Evolutionary conservation across 2,797 vertebrate genomes (phyloP).

Genomic region (Falco columbarius): DNA sequence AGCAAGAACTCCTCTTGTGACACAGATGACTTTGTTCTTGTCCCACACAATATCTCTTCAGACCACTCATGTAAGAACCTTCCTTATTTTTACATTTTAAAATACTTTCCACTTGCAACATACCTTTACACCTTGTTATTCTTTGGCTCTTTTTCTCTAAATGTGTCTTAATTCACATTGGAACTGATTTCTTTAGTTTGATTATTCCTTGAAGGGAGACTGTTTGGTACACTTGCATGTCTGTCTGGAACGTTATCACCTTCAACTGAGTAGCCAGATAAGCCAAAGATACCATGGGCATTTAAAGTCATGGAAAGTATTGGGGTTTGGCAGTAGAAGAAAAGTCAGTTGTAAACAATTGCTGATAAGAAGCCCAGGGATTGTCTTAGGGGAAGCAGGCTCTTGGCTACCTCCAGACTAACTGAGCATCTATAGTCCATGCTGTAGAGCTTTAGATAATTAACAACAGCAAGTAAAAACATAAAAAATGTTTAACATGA

Average conservation of each 20-base stretch:
- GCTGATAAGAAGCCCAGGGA: neutral
- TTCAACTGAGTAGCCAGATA: neutral
- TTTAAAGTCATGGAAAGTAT: neutral
- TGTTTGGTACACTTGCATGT: neutral
- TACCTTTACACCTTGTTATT: neutral
- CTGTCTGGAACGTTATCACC: neutral
- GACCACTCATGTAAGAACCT: conserved; percentile 91
- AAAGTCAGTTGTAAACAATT: conserved; percentile 4
- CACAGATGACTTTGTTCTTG: conserved; percentile 96
- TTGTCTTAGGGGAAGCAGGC: neutral
- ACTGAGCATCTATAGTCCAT: neutral
- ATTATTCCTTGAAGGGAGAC: neutral
- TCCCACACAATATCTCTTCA: conserved; percentile 91
- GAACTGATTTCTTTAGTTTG: neutral
- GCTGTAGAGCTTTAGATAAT: neutral
- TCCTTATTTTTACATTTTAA: conserved; percentile 24
- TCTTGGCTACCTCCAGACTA: neutral
- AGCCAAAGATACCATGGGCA: neutral
- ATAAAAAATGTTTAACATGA: neutral
- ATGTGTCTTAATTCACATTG: neutral
- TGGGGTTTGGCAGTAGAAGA: neutral
- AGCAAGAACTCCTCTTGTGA: conserved; percentile 97
- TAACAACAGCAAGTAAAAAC: neutral
- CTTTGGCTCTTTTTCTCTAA: neutral
- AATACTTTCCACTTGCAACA: neutral